Conservation (phyloP, 2,797 vertebrate genomes). For the Parauchenoglanis ngamensis region DNA sequence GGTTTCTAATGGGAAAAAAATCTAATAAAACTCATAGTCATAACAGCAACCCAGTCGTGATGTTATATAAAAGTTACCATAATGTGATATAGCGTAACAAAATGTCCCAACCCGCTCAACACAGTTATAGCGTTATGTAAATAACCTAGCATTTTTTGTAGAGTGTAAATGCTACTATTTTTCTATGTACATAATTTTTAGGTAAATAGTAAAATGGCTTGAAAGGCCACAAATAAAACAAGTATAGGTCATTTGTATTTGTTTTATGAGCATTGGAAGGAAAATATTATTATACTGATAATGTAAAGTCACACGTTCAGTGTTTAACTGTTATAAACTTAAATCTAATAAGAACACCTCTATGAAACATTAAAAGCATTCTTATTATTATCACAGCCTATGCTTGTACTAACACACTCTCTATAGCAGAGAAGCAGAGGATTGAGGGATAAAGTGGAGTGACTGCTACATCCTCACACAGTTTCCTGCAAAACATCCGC, state of each 20-base stretch:
- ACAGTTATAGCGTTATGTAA: not conserved
- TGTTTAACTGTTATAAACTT: not conserved
- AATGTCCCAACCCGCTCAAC: not conserved
- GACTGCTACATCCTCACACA: constrained; percentile 71
- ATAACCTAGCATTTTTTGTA: not conserved
- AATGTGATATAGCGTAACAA: not conserved
- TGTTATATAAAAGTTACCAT: not conserved
- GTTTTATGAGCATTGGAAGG: not conserved
- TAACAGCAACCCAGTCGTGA: not conserved
- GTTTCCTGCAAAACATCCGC: constrained; percentile 84
- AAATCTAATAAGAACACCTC: not conserved
- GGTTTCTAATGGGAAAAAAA: too few species aligned
- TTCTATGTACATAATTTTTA: not conserved
- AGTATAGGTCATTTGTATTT: not conserved
- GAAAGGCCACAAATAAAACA: not conserved
- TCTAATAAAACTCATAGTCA: not conserved
- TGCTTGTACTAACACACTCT: not conserved
- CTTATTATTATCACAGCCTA: not conserved
- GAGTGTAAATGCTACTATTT: not conserved
- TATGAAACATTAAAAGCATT: not conserved
- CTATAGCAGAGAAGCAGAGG: not conserved
- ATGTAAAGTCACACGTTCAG: not conserved
- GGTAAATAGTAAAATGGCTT: not conserved
- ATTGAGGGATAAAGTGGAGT: constrained; percentile 44
- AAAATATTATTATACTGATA: not conserved